Base-by-base conservation (phyloP, 2,797 vertebrate species). In the Peromyscus aztecus region DNA sequence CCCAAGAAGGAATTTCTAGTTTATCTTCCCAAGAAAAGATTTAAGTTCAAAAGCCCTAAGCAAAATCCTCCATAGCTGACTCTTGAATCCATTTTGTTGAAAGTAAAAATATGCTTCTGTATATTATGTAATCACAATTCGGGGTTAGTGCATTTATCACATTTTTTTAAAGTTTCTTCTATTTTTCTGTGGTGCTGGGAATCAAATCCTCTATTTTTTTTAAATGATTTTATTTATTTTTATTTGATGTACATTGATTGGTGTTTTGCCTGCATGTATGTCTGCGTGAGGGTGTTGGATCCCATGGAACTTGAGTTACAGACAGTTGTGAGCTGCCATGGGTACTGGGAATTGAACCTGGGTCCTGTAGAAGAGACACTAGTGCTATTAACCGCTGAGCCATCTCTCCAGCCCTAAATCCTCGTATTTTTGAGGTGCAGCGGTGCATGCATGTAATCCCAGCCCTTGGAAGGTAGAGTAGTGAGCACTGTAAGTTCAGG, bases 21-120 rank as follows among this genome's bases (percentile, higher is more conserved):
- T 61, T 83, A 27, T 92, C 31, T 94, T 59, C 84, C 37, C 80
- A 46, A 84, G 37, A 91, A 71, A 14, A 93, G 80, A 29, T 37
- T 37, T 59, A 59, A 81, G 61, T 92, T 90, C n/a, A 90, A 29
- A 94, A 94, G 46, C 46, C 69, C 34, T 76, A 27, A 77, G 57
- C 81, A 85, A 85, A 90, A 75, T 37, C 67, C n/a, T 75, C 65
- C 52, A 37, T 9, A 40, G 34, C 59, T 37, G 52, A 59, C 2
- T 43, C n/a, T 91, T 21, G 23, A 55, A 69, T 91, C 37, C 4
- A 31, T 89, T 67, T 96, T 43, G 75, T 84, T 16, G 0, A 83
- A 87, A 91, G 91, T 87, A 80, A 92, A 43, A 91, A 57, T 87
- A 52, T 88, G 61, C 71, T 78, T 84, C 59, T 75, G 0, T 3